Evolutionary conservation across 37 sponge, comb jelly and placozoan species (phyloP), one percentile per base, ranked within the genome.

Genomic region (Beroe ovata): DNA sequence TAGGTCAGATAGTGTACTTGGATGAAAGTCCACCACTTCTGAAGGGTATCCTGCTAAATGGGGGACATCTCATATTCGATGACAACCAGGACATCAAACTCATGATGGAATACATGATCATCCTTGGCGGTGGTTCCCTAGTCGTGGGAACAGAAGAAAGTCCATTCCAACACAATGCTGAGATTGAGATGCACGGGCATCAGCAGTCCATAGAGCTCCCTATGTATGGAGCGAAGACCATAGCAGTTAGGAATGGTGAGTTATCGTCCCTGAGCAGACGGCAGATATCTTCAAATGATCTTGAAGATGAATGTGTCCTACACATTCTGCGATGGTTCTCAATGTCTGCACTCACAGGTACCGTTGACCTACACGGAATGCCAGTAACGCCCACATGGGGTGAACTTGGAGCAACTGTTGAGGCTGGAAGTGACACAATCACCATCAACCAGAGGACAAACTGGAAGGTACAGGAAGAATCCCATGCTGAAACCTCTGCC

Each of bases 31-130:
- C 99, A 0, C 92, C 92, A 0, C 39, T 93, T 4, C 93, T 97
- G 21, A 90, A 60, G 0, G 90, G 89, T 29, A 71, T 97, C 21
- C 91, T 97, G 35, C 91, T 97, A n/a, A 92, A 91, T 39, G 95
- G 94, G 0, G 97, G 97, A 16, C 88, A 92, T 39, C 91, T 97
- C n/a, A 72, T 97, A 32, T 97, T 97, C 81, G 99, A 97, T 90
- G 90, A 91, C 21, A 91, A 94, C 89, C 91, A 92, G 32, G 93
- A 93, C 64, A 88, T 97, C 30, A 60, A 60, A 19, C 92, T 97
- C 8, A 90, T 92, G 37, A 60, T 94, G 34, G 91, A 98, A 38
- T 81, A 94, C 72, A 94, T 92, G 18, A 71, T 98, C 26, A 91
- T 98, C 60, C 91, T 90, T 0, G 90, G 89, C 11, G 93, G 92